These are phyloP conservation scores for Megaceryle maxima DNA, from an alignment of 2,113 vertebrate genomes.

Conservation along the genomic window DNA sequence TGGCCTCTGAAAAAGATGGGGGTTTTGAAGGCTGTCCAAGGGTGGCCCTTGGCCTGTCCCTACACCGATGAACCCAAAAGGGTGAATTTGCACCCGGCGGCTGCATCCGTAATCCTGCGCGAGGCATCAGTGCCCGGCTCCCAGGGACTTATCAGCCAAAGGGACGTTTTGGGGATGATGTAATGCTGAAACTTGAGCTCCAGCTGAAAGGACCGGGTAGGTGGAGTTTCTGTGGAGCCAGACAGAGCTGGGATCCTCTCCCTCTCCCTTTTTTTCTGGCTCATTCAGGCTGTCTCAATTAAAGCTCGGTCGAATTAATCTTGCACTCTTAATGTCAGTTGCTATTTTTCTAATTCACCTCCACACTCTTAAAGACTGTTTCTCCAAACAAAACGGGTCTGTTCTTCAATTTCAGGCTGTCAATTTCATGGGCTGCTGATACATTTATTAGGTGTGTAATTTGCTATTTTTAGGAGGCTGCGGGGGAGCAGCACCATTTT, in stretches of 20 bases:
- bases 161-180: conserved; percentile 53
- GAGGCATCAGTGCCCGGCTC: neutral
- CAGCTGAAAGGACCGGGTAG: conserved; percentile 35
- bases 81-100: neutral
- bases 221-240: conserved; percentile 64
- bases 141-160: conserved; percentile 43
- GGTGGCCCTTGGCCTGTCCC: neutral
- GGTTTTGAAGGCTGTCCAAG: neutral
- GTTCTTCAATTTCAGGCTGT: conserved; percentile 71
- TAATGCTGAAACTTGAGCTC: conserved; percentile 59
- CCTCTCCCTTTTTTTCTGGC: conserved; percentile 46
- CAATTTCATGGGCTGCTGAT: conserved; percentile 75
- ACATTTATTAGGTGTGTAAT: conserved; percentile 77
- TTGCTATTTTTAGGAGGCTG: conserved; percentile 74
- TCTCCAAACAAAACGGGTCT: conserved; percentile 66
- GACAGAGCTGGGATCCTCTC: conserved; percentile 56
- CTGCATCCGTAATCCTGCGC: fast-evolving
- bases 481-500: conserved; percentile 52
- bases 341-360: conserved; percentile 69
- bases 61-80: neutral
- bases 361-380: conserved; percentile 60
- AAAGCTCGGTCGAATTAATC: conserved; percentile 42
- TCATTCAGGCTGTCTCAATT: conserved; percentile 63
- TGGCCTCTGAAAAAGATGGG: neutral
- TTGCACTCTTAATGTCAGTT: conserved; percentile 64